Evolutionary conservation across 2,797 vertebrate genomes (phyloP), one percentile per base, ranked within the genome.

Genomic region (Eidolon dupreanum): DNA sequence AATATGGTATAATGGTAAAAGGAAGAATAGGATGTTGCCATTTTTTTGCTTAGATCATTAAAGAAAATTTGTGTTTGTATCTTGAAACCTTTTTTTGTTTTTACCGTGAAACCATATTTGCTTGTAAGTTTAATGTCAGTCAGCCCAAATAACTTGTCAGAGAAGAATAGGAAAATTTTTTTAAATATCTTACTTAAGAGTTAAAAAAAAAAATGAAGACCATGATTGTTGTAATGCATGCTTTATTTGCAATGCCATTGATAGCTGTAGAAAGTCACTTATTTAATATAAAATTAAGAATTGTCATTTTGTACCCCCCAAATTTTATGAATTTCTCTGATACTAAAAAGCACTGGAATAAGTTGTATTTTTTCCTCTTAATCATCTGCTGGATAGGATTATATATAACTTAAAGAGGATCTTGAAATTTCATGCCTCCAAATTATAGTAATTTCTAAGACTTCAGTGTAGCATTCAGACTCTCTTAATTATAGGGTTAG

Each of bases 381-480:
- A 53, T 33, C 38, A 31, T 92, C 59, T 89, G 46, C 65, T 28
- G 43, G 43, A 73, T 95, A 88, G 63, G 77, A 85, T 88, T 96
- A 71, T 78, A 74, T 91, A 68, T 92, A 75, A 83, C 51, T 83
- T 83, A 96, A 95, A 95, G 59, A 96, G 36, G 28, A 43, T 93
- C 77, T 96, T 82, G 73, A 94, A 95, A 92, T 97, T 96, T 92
- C 36, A 68, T 93, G 43, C 79, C 55, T 96, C 51, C 61, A 94
- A 94, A 96, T 97, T 93, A 95, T 92, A 96, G 66, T 93, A 93
- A 96, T 98, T 97, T 94, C 74, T 88, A 55, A 96, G 43, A 95
- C 71, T 77, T 95, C 7, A 81, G 36, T 75, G 31, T 89, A 93
- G 31, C 57, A 92, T 82, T 90, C 61, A 94, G 75, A 85, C 41